A percentile compares a stretch with the other conserved stretches of the same genome.
Conservation (phyloP, 2,113 vertebrate species). For the Forbesichthys agassizii region DNA sequence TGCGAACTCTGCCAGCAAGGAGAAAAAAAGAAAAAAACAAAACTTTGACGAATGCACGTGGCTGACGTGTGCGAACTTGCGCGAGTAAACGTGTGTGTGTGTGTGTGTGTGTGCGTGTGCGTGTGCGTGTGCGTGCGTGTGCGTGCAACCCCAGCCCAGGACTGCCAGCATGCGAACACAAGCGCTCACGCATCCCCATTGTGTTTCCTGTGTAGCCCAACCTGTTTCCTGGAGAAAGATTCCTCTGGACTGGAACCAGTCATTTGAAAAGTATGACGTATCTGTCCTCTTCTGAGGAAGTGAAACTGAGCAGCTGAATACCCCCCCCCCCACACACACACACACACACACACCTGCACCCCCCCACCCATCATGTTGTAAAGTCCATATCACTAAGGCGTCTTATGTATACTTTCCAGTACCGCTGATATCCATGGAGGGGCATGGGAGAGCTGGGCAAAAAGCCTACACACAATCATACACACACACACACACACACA, state of each 20-base stretch:
- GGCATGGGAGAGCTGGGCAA: conserved; percentile 25
- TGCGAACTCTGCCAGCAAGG: conserved; percentile 70
- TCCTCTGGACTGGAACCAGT: neutral
- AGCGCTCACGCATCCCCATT: neutral
- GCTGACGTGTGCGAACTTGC: no score
- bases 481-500: no score
- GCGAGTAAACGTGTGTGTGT: no score
- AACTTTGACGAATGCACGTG: neutral
- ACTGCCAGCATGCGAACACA: neutral
- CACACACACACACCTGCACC: neutral
- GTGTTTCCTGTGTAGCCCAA: no score
- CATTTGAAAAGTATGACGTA: neutral
- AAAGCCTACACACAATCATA: neutral
- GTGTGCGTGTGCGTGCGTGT: no score
- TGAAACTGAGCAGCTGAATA: conserved; percentile 36
- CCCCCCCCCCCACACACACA: no score
- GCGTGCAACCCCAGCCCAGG: no score
- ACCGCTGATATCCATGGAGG: conserved; percentile 31
- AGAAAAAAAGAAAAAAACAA: neutral
- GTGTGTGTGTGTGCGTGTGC: no score
- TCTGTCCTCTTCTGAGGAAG: conserved; percentile 27
- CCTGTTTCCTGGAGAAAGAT: no score
- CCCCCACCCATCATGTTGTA: neutral
- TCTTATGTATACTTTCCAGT: neutral
- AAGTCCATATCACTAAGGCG: neutral